These are phyloP conservation scores for Atherinosoma microstoma DNA, from an alignment of 2,797 vertebrate genomes.

Conservation along the genomic window DNA sequence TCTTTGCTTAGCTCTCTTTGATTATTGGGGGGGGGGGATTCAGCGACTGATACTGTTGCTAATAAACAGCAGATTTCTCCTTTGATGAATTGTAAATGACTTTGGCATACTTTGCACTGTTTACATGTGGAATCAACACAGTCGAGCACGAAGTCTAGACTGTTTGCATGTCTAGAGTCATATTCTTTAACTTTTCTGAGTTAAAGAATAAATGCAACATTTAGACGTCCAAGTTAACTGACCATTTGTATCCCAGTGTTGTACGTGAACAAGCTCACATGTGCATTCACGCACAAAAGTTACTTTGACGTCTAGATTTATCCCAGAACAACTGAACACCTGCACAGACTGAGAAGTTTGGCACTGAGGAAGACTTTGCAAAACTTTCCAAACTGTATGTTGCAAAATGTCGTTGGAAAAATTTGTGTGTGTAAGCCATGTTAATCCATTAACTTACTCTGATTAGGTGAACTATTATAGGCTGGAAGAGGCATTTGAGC, in stretches of 20 bases:
- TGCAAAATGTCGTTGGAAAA: constrained; percentile 50
- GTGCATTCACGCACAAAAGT: constrained; percentile 4
- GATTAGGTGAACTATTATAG: constrained; percentile 38
- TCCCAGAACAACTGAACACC: constrained; percentile 18
- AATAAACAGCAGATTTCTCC: constrained; percentile 64
- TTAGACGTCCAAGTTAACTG: background rate
- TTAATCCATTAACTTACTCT: constrained; percentile 16
- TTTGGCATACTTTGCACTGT: constrained; percentile 23
- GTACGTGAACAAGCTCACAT: background rate
- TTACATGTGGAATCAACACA: constrained; percentile 30
- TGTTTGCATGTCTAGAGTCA: constrained; percentile 4
- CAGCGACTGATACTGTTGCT: constrained; percentile 49
- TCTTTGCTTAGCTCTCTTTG: constrained; percentile 51
- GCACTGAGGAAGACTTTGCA: constrained; percentile 26
- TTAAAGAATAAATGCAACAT: too few species aligned
- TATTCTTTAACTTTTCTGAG: constrained; percentile 13
- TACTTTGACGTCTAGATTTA: constrained; percentile 20
- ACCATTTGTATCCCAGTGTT: constrained; percentile 2
- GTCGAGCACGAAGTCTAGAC: constrained; percentile 17
- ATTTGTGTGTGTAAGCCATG: constrained; percentile 45
- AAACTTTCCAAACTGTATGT: constrained; percentile 15
- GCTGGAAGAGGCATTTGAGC: constrained; percentile 47
- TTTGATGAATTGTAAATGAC: constrained; percentile 39
- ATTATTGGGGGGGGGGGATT: constrained; percentile 35
- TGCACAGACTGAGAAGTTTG: constrained; percentile 22